phyloP scores from a whole-genome alignment of 2,113 vertebrate genomes.

The Rhipidura dahli region DNA sequence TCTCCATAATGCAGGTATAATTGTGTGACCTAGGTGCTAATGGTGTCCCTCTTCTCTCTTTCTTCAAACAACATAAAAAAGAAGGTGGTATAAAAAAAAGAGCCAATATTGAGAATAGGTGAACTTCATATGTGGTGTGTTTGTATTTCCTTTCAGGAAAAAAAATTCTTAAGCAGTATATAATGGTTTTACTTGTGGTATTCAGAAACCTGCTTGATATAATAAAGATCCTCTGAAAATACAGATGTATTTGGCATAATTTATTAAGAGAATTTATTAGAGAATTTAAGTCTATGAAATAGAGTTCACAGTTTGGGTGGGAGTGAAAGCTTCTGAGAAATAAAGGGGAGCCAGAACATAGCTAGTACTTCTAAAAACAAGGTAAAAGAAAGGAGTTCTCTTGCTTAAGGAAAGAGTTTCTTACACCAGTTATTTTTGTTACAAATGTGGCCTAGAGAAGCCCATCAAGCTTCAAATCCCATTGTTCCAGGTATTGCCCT shows the following conservation, averaged over 20 bases:
- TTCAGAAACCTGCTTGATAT: background rate
- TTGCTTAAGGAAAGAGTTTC: background rate
- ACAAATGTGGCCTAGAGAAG: background rate
- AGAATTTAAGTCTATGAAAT: background rate
- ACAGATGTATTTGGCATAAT: background rate
- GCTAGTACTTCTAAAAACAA: background rate
- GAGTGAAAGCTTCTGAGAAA: background rate
- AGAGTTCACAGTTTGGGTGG: background rate
- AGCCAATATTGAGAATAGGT: background rate
- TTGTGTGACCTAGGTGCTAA: background rate
- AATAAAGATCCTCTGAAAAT: background rate
- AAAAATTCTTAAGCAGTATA: background rate
- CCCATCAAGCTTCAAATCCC: background rate
- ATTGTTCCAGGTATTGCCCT: background rate
- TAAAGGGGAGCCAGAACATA: background rate
- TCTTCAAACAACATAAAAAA: background rate
- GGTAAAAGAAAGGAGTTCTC: background rate
- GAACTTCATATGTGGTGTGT: background rate
- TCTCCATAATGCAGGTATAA: background rate
- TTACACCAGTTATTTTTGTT: background rate
- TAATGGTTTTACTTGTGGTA: background rate
- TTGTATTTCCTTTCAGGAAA: background rate
- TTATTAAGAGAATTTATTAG: background rate
- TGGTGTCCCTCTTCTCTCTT: background rate
- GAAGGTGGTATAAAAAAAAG: background rate